Percentiles rank a stretch among this genome's conserved stretches.
Conservation (phyloP, 1,140 invertebrate genomes). For the Trypoxylus dichotomus region DNA sequence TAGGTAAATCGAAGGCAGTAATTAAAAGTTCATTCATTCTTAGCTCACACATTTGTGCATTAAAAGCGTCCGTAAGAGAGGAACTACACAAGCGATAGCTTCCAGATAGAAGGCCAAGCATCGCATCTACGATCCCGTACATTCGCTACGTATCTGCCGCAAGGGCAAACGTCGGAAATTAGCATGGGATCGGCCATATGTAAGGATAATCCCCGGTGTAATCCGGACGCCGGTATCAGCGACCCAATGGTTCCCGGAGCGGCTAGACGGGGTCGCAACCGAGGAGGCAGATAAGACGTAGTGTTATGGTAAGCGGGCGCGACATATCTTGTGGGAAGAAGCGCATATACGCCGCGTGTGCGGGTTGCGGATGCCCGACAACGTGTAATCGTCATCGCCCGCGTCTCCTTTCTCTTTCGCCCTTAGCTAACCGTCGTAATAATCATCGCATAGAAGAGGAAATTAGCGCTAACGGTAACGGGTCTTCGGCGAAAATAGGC, state of each 20-base stretch:
- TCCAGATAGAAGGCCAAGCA: too few species aligned
- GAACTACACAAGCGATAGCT: too few species aligned
- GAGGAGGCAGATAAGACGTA: background rate
- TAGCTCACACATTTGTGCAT: too few species aligned
- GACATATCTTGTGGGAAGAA: constrained; percentile 10
- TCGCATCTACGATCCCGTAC: too few species aligned
- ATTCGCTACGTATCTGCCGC: background rate
- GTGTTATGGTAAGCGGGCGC: constrained; percentile 1
- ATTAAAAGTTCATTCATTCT: too few species aligned
- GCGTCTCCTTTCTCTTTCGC: background rate
- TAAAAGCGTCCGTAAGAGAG: too few species aligned
- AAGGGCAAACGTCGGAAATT: constrained; percentile 32
- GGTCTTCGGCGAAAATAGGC: background rate
- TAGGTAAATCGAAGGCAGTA: too few species aligned
- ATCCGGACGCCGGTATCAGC: constrained; percentile 30
- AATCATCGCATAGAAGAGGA: background rate
- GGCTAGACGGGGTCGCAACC: background rate
- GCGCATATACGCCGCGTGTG: background rate
- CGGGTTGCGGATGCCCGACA: background rate
- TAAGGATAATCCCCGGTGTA: constrained; percentile 43
- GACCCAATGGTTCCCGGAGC: background rate
- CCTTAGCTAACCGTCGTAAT: background rate
- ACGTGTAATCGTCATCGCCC: background rate
- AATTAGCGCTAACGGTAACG: background rate
- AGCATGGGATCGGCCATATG: constrained; percentile 43